Evolutionary conservation across 1,140 invertebrate species (phyloP).

Genomic region (Orius laevigatus): DNA sequence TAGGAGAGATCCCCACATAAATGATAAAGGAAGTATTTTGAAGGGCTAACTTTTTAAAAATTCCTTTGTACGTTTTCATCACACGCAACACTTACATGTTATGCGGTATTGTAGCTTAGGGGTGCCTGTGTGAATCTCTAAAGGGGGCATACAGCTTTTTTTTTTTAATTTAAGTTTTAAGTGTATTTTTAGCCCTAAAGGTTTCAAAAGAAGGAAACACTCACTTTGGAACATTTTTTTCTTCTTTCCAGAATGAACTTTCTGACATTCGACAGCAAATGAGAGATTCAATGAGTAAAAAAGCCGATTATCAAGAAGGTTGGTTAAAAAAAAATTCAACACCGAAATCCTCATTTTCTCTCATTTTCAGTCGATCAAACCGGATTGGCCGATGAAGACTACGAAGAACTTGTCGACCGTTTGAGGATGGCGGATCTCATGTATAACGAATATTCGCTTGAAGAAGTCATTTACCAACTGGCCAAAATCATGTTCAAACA

Average conservation of each 20-base stretch:
- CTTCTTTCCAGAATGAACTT: background rate
- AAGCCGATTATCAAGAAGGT: constrained; percentile 6
- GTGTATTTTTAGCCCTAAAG: no score
- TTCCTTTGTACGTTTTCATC: no score
- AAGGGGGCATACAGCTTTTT: no score
- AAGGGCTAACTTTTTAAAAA: no score
- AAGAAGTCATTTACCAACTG: constrained; percentile 58
- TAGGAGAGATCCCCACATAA: no score
- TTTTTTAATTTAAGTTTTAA: no score
- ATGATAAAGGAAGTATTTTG: no score
- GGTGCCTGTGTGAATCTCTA: no score
- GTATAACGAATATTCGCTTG: constrained; percentile 52
- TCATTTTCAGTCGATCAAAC: background rate
- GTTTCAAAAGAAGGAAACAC: no score
- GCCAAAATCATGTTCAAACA: constrained; percentile 60
- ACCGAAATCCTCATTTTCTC: background rate
- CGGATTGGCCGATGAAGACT: constrained; percentile 24
- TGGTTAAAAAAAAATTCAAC: background rate
- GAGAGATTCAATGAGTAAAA: constrained; percentile 6
- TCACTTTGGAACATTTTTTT: no score
- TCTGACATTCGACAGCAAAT: constrained; percentile 11
- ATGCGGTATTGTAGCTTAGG: no score
- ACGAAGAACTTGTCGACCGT: constrained; percentile 30
- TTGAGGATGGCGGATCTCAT: constrained; percentile 44
- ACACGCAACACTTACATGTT: no score